These are phyloP conservation scores for Ploceus nigricollis DNA, from an alignment of 2,113 vertebrate genomes.

Conservation along the genomic window DNA sequence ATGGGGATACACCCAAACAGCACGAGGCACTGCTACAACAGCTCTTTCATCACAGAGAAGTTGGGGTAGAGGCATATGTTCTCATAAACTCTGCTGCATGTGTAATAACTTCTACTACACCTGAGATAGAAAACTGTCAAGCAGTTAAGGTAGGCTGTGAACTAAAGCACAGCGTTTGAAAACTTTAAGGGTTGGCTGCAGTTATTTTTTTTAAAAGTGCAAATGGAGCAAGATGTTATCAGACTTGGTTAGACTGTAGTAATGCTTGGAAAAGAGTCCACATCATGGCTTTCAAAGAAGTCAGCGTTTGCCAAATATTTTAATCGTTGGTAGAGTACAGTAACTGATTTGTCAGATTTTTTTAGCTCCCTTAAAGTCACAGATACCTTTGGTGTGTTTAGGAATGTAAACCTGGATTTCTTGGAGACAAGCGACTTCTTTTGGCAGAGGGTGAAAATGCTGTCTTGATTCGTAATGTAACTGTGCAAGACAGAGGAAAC, in stretches of 20 bases:
- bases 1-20: not conserved
- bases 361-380: not conserved
- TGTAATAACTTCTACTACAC: not conserved
- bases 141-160: not conserved
- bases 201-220: not conserved
- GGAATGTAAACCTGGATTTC: slow-evolving; percentile 71
- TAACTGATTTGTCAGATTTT: not conserved
- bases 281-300: not conserved
- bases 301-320: not conserved
- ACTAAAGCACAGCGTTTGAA: not conserved
- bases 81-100: not conserved
- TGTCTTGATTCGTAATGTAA: slow-evolving; percentile 51
- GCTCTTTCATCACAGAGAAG: not conserved
- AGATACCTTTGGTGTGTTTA: slow-evolving; percentile 37
- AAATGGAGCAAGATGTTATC: not conserved
- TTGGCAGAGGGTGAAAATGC: not conserved
- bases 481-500: slow-evolving; percentile 53
- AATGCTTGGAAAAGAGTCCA: not conserved
- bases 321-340: not conserved
- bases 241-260: not conserved
- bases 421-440: slow-evolving; percentile 21
- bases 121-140: not conserved
- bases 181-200: not conserved
- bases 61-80: not conserved
- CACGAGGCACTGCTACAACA: not conserved